A percentile compares a stretch with the other conserved stretches of the same genome.
These are phyloP conservation scores for Athrips mouffetella DNA, from an alignment of 2,888 invertebrate species.

Conservation along the genomic window DNA sequence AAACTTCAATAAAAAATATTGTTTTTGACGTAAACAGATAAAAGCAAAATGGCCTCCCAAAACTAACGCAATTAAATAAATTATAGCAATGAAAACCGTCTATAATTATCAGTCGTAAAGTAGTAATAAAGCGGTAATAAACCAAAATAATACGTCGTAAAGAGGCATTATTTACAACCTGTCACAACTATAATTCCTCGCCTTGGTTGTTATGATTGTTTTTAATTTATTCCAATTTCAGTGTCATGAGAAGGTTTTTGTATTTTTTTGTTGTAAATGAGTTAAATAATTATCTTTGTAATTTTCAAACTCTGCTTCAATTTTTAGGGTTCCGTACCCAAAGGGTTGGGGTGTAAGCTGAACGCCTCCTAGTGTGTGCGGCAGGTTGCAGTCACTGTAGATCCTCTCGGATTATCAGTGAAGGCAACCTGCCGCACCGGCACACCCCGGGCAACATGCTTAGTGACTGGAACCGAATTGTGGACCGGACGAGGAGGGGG, in stretches of 20 bases:
- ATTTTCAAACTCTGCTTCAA: too few relatives aligned
- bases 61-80: slow-evolving; percentile 13
- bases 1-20: not conserved
- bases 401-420: too few relatives aligned
- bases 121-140: not conserved
- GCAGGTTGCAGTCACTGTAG: too few relatives aligned
- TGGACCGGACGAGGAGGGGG: too few relatives aligned
- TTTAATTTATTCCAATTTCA: not conserved
- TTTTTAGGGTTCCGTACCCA: too few relatives aligned
- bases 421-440: too few relatives aligned
- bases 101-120: slow-evolving; percentile 13
- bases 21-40: not conserved
- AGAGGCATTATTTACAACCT: slow-evolving; percentile 12
- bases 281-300: not conserved
- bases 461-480: too few relatives aligned
- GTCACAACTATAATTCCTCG: slow-evolving; percentile 8
- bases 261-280: not conserved
- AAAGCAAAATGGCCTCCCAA: not conserved
- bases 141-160: slow-evolving; percentile 12
- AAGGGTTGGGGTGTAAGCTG: too few relatives aligned
- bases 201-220: not conserved
- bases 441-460: too few relatives aligned
- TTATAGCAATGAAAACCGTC: slow-evolving; percentile 4
- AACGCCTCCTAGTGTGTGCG: too few relatives aligned
- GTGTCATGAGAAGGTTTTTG: not conserved